Evolutionary conservation across 2,797 vertebrate species (phyloP).

Genomic region (Danio kyathit): DNA sequence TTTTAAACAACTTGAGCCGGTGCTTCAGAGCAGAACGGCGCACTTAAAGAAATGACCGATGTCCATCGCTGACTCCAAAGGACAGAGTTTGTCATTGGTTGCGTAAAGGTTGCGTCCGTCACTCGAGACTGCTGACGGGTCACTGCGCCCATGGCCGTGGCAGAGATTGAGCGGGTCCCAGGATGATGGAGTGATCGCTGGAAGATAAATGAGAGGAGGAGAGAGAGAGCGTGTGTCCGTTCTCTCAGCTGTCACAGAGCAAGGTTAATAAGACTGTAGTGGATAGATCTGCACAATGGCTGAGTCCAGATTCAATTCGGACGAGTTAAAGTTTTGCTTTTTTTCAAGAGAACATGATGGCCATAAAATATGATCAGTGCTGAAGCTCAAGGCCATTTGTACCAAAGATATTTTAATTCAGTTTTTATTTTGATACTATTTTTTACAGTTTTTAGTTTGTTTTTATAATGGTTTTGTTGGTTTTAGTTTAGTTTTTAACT

Average conservation of each 20-base stretch:
- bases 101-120: slow-evolving; percentile 31
- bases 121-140: background rate
- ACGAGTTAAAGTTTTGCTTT: background rate
- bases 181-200: slow-evolving; percentile 69
- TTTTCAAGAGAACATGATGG: background rate
- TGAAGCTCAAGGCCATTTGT: slow-evolving; percentile 28
- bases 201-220: slow-evolving; percentile 68
- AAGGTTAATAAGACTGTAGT: slow-evolving; percentile 74
- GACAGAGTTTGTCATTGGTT: slow-evolving; percentile 24
- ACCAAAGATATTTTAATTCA: slow-evolving; percentile 14
- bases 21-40: background rate
- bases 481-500: too few relatives aligned
- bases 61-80: background rate
- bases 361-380: background rate
- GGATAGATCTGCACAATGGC: slow-evolving; percentile 38
- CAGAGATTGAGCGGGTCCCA: slow-evolving; percentile 72
- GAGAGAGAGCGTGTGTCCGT: background rate
- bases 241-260: slow-evolving; percentile 62
- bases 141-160: slow-evolving; percentile 60
- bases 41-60: background rate
- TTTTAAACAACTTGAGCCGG: background rate
- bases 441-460: too few relatives aligned
- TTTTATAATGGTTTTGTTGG: too few relatives aligned
- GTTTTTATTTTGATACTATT: too few relatives aligned
- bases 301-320: slow-evolving; percentile 7